These are phyloP conservation scores for Thripadectes ignobilis DNA, from an alignment of 2,797 vertebrate species.

Conservation along the genomic window DNA sequence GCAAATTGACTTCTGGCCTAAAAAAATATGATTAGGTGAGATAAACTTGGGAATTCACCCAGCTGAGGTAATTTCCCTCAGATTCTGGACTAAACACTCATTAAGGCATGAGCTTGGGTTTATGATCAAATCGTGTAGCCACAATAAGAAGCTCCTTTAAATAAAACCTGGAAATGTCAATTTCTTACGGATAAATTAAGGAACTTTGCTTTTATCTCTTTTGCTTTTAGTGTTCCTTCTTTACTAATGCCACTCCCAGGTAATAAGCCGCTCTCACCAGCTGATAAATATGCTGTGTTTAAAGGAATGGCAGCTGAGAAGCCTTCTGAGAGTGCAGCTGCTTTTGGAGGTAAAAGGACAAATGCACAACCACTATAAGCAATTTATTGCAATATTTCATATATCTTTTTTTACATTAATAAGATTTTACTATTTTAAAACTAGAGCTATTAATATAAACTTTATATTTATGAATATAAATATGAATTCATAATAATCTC, in stretches of 20 bases:
- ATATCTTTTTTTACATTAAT: neutral
- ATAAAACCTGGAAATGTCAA: neutral
- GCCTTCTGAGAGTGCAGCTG: slow-evolving; percentile 79
- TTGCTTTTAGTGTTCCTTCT: slow-evolving; percentile 80
- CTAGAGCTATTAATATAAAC: neutral
- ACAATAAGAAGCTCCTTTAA: neutral
- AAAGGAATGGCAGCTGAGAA: slow-evolving; percentile 91
- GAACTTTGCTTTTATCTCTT: slow-evolving; percentile 51
- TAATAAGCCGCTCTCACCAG: slow-evolving; percentile 75
- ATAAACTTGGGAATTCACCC: neutral
- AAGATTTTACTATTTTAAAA: neutral
- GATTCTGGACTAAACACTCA: neutral
- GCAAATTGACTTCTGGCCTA: neutral
- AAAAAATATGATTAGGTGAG: neutral
- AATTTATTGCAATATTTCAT: neutral
- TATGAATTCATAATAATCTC: neutral
- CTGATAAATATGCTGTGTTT: slow-evolving; percentile 95
- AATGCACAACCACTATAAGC: neutral
- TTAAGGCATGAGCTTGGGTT: neutral
- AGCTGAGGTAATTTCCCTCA: neutral
- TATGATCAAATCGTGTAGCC: neutral
- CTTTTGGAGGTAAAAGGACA: slow-evolving; percentile 85
- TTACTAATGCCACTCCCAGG: slow-evolving; percentile 93
- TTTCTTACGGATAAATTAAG: neutral
- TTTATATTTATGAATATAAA: too few species aligned